phyloP scores from a whole-genome alignment of 2,888 invertebrate genomes.

The Lepidochitona cinerea region DNA sequence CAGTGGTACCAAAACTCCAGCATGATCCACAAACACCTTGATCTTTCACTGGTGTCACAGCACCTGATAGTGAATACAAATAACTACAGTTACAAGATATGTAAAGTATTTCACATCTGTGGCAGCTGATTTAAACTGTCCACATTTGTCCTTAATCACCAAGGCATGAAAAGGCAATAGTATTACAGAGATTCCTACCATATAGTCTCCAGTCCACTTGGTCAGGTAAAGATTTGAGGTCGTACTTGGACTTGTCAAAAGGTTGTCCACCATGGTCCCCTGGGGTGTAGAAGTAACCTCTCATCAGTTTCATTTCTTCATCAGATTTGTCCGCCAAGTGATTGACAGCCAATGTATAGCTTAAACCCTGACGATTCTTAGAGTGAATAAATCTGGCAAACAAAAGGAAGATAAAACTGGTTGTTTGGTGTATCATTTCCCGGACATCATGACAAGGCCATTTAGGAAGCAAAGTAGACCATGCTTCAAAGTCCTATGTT shows the following conservation, averaged over 20 bases:
- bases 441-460: background rate
- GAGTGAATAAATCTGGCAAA: conserved; percentile 81
- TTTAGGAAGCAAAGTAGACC: too few species aligned
- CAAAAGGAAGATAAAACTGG: background rate
- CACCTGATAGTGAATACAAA: conserved; percentile 73
- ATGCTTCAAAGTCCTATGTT: too few species aligned
- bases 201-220: conserved; percentile 90
- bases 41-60: conserved; percentile 95
- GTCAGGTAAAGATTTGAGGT: conserved; percentile 77
- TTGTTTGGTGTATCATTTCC: background rate
- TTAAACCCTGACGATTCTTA: conserved; percentile 82
- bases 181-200: conserved; percentile 69
- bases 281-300: conserved; percentile 66
- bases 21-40: conserved; percentile 98
- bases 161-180: background rate
- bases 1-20: conserved; percentile 96
- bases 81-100: too few species aligned
- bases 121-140: too few species aligned
- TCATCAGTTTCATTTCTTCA: conserved; percentile 76
- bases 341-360: conserved; percentile 85
- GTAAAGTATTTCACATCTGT: too few species aligned
- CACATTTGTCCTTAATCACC: too few species aligned
- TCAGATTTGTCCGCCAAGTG: conserved; percentile 89
- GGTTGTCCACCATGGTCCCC: conserved; percentile 81
- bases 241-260: conserved; percentile 76